Conservation (phyloP, 2,888 invertebrate genomes). For the Frankliniella fusca region DNA sequence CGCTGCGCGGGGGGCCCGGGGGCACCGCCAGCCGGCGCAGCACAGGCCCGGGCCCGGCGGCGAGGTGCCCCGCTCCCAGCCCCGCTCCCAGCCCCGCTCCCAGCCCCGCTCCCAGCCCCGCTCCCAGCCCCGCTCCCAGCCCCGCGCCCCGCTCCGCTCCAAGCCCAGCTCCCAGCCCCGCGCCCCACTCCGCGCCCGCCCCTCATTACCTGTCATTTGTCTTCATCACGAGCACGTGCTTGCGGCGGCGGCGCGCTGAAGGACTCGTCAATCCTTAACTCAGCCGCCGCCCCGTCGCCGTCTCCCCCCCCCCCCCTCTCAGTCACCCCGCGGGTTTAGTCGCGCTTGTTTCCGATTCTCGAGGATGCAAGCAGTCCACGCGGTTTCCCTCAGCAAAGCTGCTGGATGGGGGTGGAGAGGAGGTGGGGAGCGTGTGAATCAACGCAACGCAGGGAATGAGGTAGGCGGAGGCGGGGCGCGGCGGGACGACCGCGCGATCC, state of each 20-base stretch:
- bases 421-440: too few species aligned
- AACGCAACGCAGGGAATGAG: too few species aligned
- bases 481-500: not conserved
- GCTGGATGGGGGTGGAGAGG: not conserved
- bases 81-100: not conserved
- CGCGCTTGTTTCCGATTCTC: too few species aligned
- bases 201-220: conserved; percentile 22
- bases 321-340: too few species aligned
- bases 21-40: not conserved
- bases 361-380: not conserved
- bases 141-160: not conserved
- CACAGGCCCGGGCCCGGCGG: not conserved
- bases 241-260: not conserved
- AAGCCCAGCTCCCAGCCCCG: not conserved
- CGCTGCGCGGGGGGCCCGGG: too few species aligned
- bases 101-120: not conserved
- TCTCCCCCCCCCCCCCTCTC: not conserved
- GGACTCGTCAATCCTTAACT: too few species aligned
- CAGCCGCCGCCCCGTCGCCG: not conserved
- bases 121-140: not conserved
- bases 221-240: conserved; percentile 21
- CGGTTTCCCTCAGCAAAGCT: not conserved
- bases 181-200: not conserved
- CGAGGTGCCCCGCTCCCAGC: not conserved
- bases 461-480: not conserved